Conservation (phyloP, 1,140 invertebrate species). For the Trachymyrmex cornetzi region DNA sequence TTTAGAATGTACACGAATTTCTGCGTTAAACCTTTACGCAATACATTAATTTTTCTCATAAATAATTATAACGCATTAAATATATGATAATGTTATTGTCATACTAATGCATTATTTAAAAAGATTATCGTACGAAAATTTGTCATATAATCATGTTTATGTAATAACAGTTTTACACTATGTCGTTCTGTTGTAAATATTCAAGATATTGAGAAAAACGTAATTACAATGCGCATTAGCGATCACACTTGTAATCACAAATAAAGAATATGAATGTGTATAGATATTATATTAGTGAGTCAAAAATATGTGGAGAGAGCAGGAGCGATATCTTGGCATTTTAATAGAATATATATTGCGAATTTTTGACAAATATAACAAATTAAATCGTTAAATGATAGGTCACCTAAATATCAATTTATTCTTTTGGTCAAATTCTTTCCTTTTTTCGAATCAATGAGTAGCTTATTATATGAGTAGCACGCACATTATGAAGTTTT, state of each 20-base stretch:
- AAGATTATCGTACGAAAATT: not conserved
- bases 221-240: not conserved
- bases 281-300: not conserved
- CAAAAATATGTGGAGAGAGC: not conserved
- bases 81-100: not conserved
- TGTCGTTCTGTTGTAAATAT: not conserved
- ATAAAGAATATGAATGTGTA: not conserved
- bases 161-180: not conserved
- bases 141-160: not conserved
- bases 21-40: not conserved
- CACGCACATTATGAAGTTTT: not conserved
- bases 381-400: constrained; percentile 12
- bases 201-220: not conserved
- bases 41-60: not conserved
- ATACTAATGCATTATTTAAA: not conserved
- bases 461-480: not conserved
- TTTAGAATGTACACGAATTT: not conserved
- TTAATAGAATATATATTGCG: constrained; percentile 23
- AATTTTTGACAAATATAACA: constrained; percentile 12
- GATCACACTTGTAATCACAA: not conserved
- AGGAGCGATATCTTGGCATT: not conserved
- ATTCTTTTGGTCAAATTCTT: not conserved
- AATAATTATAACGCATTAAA: not conserved
- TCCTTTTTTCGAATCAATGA: not conserved
- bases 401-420: constrained; percentile 17